A percentile compares a stretch with the other conserved stretches of the same genome.
Conservation (phyloP, 2,888 invertebrate species). For the Orchesella flavescens region DNA sequence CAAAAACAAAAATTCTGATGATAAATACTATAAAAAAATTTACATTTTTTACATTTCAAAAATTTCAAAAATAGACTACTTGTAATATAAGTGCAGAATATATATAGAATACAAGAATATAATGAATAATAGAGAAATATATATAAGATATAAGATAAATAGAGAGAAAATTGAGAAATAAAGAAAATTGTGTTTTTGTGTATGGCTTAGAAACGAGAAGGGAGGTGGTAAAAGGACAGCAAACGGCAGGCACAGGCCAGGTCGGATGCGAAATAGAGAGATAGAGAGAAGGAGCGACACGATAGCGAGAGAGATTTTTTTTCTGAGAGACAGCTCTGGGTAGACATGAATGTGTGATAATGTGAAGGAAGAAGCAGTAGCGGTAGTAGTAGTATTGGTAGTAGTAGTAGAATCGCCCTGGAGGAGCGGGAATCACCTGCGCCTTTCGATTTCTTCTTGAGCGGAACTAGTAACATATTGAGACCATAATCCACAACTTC, state of each 20-base stretch:
- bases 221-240: constrained; percentile 46
- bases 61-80: too few relatives aligned
- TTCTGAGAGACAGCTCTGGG: constrained; percentile 48
- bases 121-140: background rate
- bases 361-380: constrained; percentile 38
- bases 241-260: constrained; percentile 53
- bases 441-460: constrained; percentile 72
- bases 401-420: constrained; percentile 64
- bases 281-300: constrained; percentile 4
- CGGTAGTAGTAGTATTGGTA: constrained; percentile 38
- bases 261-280: constrained; percentile 12
- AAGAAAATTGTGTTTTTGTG: constrained; percentile 26
- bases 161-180: background rate
- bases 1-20: too few relatives aligned
- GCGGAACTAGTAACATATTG: constrained; percentile 71
- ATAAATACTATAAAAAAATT: too few relatives aligned
- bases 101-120: background rate
- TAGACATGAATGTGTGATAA: constrained; percentile 49
- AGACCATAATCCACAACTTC: constrained; percentile 66
- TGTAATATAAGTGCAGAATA: too few relatives aligned
- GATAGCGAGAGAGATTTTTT: constrained; percentile 28
- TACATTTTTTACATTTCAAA: too few relatives aligned
- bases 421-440: constrained; percentile 69
- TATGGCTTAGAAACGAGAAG: constrained; percentile 38
- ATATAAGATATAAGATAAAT: too few relatives aligned